A percentile compares a stretch with the other conserved stretches of the same genome.
phyloP scores from a whole-genome alignment of 2,797 vertebrate genomes.

The Lutjanus campechanus region DNA sequence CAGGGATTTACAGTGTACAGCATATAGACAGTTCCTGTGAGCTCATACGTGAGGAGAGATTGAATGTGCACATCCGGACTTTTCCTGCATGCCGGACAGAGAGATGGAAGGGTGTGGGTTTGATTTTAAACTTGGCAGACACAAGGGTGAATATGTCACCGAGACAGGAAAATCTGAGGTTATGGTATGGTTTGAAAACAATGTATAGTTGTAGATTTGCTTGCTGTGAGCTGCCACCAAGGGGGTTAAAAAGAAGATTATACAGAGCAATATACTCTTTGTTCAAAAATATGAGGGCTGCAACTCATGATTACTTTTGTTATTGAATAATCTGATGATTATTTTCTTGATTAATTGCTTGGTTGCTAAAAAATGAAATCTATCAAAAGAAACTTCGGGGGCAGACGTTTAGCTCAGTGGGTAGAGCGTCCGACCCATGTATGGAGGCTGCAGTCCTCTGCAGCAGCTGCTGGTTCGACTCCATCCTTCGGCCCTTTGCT shows the following conservation, averaged over 20 bases:
- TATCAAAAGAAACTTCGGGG: too few relatives aligned
- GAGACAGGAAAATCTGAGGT: background rate
- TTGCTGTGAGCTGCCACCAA: background rate
- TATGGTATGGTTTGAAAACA: background rate
- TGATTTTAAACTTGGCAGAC: conserved; percentile 22
- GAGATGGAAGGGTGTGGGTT: conserved; percentile 21
- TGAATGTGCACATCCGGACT: conserved; percentile 49
- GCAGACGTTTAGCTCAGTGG: too few relatives aligned
- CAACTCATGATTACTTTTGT: too few relatives aligned
- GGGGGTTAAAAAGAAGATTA: background rate
- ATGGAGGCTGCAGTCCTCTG: too few relatives aligned
- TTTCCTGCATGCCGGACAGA: conserved; percentile 15
- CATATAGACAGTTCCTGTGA: conserved; percentile 70
- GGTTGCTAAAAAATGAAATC: too few relatives aligned
- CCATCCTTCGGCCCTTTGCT: too few relatives aligned
- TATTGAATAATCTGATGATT: too few relatives aligned
- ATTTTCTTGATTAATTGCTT: too few relatives aligned
- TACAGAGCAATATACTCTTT: too few relatives aligned
- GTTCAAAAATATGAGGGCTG: too few relatives aligned
- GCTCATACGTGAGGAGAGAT: conserved; percentile 56
- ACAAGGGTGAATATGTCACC: background rate
- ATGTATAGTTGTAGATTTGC: background rate
- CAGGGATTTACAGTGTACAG: conserved; percentile 68
- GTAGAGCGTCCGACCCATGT: too few relatives aligned
- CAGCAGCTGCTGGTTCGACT: too few relatives aligned